Evolutionary conservation across 2,113 vertebrate species (phyloP).

Genomic region (Eulemur macaco): DNA sequence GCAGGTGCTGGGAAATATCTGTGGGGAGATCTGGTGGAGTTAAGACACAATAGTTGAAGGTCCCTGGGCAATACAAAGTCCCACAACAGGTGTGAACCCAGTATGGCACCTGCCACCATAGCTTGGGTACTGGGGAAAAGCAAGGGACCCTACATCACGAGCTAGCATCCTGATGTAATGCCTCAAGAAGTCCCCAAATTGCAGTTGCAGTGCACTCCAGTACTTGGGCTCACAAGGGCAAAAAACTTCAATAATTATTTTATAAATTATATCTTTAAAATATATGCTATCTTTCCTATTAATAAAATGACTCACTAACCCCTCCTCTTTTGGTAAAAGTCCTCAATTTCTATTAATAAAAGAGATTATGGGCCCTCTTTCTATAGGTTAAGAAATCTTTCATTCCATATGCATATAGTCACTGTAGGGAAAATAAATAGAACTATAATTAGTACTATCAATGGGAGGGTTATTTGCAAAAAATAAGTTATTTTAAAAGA

Average conservation of each 20-base stretch:
- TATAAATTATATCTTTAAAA: constrained; percentile 17
- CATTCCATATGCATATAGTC: neutral
- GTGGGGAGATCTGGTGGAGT: too few relatives aligned
- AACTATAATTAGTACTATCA: constrained; percentile 33
- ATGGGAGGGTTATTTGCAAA: neutral
- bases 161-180: too few relatives aligned
- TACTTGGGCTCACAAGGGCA: too few relatives aligned
- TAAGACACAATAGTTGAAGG: too few relatives aligned
- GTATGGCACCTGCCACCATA: too few relatives aligned
- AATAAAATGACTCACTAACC: neutral
- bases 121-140: too few relatives aligned
- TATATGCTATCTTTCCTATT: neutral
- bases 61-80: too few relatives aligned
- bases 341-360: neutral
- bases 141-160: too few relatives aligned
- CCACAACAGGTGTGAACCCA: too few relatives aligned
- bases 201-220: too few relatives aligned
- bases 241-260: constrained; percentile 1
- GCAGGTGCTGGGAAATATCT: too few relatives aligned
- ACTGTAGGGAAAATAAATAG: constrained; percentile 4
- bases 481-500: constrained; percentile 19
- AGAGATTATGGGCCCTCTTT: neutral
- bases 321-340: neutral
- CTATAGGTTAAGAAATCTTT: constrained; percentile 19
- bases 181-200: too few relatives aligned